Percentiles rank a stretch among this genome's conserved stretches.
These are phyloP conservation scores for Melipona beecheii DNA, from an alignment of 2,888 invertebrate species.

Conservation along the genomic window DNA sequence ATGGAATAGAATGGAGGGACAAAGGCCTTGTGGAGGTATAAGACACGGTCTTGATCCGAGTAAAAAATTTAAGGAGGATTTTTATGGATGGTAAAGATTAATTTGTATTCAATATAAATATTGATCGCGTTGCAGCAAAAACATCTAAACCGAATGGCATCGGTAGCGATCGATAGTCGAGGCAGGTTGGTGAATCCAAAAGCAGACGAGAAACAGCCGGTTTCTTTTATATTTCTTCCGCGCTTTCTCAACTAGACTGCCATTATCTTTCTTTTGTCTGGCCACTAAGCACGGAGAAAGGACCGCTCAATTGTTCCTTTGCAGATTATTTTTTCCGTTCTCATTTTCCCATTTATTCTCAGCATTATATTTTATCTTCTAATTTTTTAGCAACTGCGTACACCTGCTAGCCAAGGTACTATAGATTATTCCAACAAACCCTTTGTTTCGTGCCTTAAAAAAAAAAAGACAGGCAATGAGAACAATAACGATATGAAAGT, in stretches of 20 bases:
- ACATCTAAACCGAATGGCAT: conserved; percentile 60
- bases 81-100: conserved; percentile 16
- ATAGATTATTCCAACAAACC: conserved; percentile 10
- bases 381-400: conserved; percentile 17
- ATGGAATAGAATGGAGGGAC: not conserved
- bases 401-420: not conserved
- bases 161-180: conserved; percentile 67
- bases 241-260: conserved; percentile 10
- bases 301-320: conserved; percentile 11
- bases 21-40: not conserved
- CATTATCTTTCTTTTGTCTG: conserved; percentile 35
- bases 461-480: not conserved
- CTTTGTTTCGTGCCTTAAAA: not conserved
- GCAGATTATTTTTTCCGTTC: not conserved
- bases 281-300: conserved; percentile 7
- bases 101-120: conserved; percentile 65
- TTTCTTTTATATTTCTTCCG: conserved; percentile 46
- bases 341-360: conserved; percentile 7
- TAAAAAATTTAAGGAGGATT: conserved; percentile 7
- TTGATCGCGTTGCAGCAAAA: conserved; percentile 74
- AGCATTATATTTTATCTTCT: conserved; percentile 20
- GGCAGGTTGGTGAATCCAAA: conserved; percentile 69
- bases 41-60: not conserved
- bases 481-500: not conserved
- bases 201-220: conserved; percentile 48